These are phyloP conservation scores for Sceloporus undulatus DNA, from an alignment of 2,113 vertebrate species.

Conservation along the genomic window DNA sequence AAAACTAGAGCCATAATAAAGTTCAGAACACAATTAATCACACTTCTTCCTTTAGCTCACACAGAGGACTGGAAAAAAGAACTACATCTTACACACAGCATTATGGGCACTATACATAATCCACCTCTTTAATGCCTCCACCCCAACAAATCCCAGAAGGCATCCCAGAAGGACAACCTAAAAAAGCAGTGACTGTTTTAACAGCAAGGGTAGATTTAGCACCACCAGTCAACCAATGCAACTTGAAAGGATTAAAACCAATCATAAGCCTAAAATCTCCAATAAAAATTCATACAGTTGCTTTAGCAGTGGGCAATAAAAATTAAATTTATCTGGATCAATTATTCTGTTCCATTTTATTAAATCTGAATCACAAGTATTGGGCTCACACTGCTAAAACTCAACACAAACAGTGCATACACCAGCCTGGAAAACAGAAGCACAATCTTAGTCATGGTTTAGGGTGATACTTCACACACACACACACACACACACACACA, in stretches of 20 bases:
- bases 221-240: slow-evolving; percentile 4
- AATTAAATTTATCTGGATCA: slow-evolving; percentile 51
- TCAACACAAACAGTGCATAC: not conserved
- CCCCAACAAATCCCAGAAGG: not conserved
- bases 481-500: too few relatives aligned
- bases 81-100: slow-evolving; percentile 37
- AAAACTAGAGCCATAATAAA: slow-evolving; percentile 44
- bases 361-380: slow-evolving; percentile 46
- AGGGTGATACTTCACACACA: too few relatives aligned
- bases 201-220: not conserved
- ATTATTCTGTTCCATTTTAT: slow-evolving; percentile 45
- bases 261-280: not conserved
- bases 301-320: slow-evolving; percentile 55
- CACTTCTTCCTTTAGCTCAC: slow-evolving; percentile 36
- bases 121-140: not conserved
- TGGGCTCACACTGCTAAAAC: not conserved
- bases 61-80: slow-evolving; percentile 46
- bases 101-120: slow-evolving; percentile 18
- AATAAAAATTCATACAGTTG: slow-evolving; percentile 4
- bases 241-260: slow-evolving; percentile 30
- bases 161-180: slow-evolving; percentile 4
- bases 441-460: too few relatives aligned
- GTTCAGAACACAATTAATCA: slow-evolving; percentile 48
- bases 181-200: slow-evolving; percentile 10
- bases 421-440: too few relatives aligned